A percentile compares a stretch with the other conserved stretches of the same genome.
phyloP scores from a whole-genome alignment of 1,140 invertebrate genomes.

The Diuraphis noxia region DNA sequence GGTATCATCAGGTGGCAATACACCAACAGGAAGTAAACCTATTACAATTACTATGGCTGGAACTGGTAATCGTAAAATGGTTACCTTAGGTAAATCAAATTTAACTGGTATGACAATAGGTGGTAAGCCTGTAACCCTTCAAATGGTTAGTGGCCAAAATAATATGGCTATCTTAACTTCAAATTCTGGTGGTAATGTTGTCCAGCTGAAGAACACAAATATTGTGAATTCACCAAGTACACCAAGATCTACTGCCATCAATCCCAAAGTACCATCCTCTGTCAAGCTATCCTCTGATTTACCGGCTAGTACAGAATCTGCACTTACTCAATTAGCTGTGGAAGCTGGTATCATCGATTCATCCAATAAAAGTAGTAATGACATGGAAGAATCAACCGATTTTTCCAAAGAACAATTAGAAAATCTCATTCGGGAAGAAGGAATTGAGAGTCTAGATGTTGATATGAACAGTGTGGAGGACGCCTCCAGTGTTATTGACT shows the following conservation, averaged over 20 bases:
- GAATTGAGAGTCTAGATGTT: constrained; percentile 49
- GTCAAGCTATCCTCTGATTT: constrained; percentile 62
- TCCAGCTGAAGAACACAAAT: constrained; percentile 42
- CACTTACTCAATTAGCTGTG: constrained; percentile 68
- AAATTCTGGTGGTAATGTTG: constrained; percentile 41
- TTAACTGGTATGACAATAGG: constrained; percentile 56
- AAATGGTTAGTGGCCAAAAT: constrained; percentile 57
- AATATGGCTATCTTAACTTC: constrained; percentile 56
- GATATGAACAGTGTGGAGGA: constrained; percentile 31
- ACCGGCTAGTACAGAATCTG: constrained; percentile 69
- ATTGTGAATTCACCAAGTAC: constrained; percentile 23
- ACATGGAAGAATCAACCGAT: constrained; percentile 20
- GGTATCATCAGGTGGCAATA: constrained; percentile 56
- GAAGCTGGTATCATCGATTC: constrained; percentile 68
- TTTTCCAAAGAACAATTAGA: constrained; percentile 28
- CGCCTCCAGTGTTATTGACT: constrained; percentile 43
- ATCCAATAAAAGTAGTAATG: constrained; percentile 37
- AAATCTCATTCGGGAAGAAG: constrained; percentile 37
- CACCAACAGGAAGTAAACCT: constrained; percentile 64
- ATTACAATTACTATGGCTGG: constrained; percentile 69
- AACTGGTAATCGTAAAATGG: constrained; percentile 58
- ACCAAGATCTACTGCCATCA: constrained; percentile 3
- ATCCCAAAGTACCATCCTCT: constrained; percentile 34
- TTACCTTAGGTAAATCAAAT: constrained; percentile 55
- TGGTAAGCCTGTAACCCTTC: constrained; percentile 57